Evolutionary conservation across 2,113 vertebrate species (phyloP), one percentile per base, ranked within the genome.

Genomic region (Cottus gobio): DNA sequence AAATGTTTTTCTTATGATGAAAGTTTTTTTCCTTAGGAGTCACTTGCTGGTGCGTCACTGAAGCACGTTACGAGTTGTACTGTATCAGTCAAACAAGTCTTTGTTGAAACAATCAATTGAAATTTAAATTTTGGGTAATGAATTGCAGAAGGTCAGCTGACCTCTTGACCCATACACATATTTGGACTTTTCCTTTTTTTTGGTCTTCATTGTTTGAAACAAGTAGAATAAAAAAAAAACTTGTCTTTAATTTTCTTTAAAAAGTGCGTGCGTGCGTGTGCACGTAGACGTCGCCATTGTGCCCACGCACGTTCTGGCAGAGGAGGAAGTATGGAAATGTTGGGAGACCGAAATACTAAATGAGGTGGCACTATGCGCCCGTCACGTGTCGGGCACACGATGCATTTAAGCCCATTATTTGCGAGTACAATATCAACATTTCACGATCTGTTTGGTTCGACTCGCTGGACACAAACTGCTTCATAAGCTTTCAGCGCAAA

Each of bases 321-420:
- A 74, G 24, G 16, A 48, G 57, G 30, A 74, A 57, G 71, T 58
- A 28, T 57, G 3, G 56, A 83, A 61, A 79, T 71, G 36, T 75
- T 22, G 31, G 22, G 28, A 72, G 54, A 71, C 37, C 61, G 64
- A 84, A 8, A 42, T 34, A 58, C 66, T 57, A 67, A 71, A n/a
- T 57, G 37, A 71, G 75, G 46, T 44, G 24, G 57, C 75, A 50
- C 56, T 31, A 48, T 20, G 1, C 11, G n/a, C 28, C 58, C 5
- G 46, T 81, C 71, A 75, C 76, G 26, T 62, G 54, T 61, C 72
- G 63, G 39, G 42, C 75, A 48, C 61, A 57, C 13, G 20, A 44
- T 76, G 10, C 42, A 39, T 73, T 44, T 73, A 83, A 84, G 83
- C 74, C 82, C 76, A 76, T 87, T 89, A 81, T 75, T 72, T 87